A percentile compares a stretch with the other conserved stretches of the same genome.
Conservation (phyloP, 2,888 invertebrate species). For the Dynastes maya region DNA sequence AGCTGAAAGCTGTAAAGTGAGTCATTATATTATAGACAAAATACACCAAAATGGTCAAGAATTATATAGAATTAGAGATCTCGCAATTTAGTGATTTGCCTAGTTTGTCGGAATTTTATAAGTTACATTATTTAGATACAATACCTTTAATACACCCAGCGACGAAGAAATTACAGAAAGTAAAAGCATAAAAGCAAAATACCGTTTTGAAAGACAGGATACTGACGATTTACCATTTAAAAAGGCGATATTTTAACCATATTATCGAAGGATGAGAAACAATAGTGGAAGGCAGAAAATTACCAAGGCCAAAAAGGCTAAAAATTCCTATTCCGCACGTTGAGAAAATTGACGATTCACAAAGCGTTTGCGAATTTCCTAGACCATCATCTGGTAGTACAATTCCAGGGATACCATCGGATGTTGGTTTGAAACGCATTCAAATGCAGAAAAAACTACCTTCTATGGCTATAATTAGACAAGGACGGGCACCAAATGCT, state of each 20-base stretch:
- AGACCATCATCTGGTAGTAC: conserved; percentile 68
- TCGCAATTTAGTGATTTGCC: conserved; percentile 94
- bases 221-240: conserved; percentile 96
- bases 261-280: conserved; percentile 95
- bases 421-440: conserved; percentile 67
- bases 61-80: conserved; percentile 94
- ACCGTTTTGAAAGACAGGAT: conserved; percentile 95
- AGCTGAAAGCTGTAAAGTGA: conserved; percentile 75
- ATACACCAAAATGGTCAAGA: conserved; percentile 86
- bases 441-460: conserved; percentile 85
- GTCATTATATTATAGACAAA: conserved; percentile 98
- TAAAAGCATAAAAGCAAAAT: conserved; percentile 83
- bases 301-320: conserved; percentile 87
- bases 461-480: conserved; percentile 92
- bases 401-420: conserved; percentile 64
- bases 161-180: conserved; percentile 83
- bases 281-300: conserved; percentile 99
- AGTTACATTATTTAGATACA: conserved; percentile 96
- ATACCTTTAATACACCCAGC: conserved; percentile 93
- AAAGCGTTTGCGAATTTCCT: conserved; percentile 66
- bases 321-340: conserved; percentile 97
- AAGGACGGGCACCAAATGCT: conserved; percentile 95
- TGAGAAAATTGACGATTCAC: conserved; percentile 76
- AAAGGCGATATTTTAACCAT: conserved; percentile 93
- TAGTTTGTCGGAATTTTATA: conserved; percentile 92